A percentile compares a stretch with the other conserved stretches of the same genome.
phyloP scores from a whole-genome alignment of 2,113 vertebrate genomes.

The Oenanthe melanoleuca region DNA sequence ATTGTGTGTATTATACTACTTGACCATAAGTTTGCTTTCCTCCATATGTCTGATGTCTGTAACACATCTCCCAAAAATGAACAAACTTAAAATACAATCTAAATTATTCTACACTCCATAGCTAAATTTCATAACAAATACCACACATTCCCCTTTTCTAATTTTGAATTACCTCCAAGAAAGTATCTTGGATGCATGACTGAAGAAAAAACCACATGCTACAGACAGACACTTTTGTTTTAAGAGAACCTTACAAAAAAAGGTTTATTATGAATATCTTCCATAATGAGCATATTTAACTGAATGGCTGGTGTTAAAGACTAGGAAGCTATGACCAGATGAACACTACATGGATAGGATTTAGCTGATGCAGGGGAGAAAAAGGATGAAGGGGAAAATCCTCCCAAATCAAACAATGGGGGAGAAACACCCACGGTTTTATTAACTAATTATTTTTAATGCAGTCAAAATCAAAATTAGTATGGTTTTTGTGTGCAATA shows the following conservation, averaged over 20 bases:
- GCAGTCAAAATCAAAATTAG: background rate
- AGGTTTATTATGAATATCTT: background rate
- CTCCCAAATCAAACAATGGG: background rate
- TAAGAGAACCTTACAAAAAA: background rate
- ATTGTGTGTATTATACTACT: background rate
- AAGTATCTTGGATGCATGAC: background rate
- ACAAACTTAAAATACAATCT: background rate
- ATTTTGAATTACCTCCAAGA: background rate
- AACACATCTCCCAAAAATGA: background rate
- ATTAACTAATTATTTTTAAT: background rate
- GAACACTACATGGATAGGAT: background rate
- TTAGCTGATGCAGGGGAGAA: background rate
- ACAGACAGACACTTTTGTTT: background rate
- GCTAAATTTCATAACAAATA: background rate
- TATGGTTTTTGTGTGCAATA: background rate
- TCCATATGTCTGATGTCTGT: conserved; percentile 1
- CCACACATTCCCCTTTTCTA: background rate
- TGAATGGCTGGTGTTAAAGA: background rate
- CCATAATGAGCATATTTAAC: background rate
- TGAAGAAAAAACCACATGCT: background rate
- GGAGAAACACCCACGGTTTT: background rate
- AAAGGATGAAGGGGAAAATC: rapidly evolving
- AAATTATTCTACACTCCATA: background rate
- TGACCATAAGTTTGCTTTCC: background rate
- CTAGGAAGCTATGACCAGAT: background rate